Evolutionary conservation across 2,113 vertebrate species (phyloP).

Genomic region (Menidia beryllina): DNA sequence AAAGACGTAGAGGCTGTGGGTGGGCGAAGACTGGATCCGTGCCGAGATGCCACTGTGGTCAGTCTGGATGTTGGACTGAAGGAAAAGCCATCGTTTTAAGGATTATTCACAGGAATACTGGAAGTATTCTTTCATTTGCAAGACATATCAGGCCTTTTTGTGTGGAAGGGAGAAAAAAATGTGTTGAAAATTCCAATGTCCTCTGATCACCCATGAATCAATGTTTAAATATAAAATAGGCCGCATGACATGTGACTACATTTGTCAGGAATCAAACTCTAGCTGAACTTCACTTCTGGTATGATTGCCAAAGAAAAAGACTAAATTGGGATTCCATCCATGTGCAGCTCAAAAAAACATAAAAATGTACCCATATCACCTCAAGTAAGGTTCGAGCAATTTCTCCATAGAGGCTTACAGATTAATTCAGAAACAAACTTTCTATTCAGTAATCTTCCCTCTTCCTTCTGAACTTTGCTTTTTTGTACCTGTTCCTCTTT

Average conservation of each 20-base stretch:
- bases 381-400: neutral
- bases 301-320: neutral
- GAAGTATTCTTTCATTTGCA: neutral
- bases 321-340: neutral
- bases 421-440: neutral
- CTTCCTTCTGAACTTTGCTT: too few species aligned
- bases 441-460: neutral
- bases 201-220: neutral
- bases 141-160: neutral
- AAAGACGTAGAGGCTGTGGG: conserved; percentile 96
- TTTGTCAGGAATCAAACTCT: conserved; percentile 2
- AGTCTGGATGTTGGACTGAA: conserved; percentile 89
- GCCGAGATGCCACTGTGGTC: conserved; percentile 89
- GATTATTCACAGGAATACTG: neutral
- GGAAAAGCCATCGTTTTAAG: conserved; percentile 23
- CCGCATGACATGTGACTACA: conserved; percentile 14
- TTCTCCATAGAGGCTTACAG: neutral
- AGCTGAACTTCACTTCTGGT: neutral
- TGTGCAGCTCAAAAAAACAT: neutral
- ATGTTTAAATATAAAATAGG: conserved; percentile 16
- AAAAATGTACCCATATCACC: neutral
- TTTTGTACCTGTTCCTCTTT: conserved; percentile 95
- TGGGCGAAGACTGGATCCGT: conserved; percentile 92
- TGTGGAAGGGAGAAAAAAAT: neutral
- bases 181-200: neutral